Base-by-base conservation (phyloP, 2,888 invertebrate genomes). In the Hydroisotoma schaefferi region DNA sequence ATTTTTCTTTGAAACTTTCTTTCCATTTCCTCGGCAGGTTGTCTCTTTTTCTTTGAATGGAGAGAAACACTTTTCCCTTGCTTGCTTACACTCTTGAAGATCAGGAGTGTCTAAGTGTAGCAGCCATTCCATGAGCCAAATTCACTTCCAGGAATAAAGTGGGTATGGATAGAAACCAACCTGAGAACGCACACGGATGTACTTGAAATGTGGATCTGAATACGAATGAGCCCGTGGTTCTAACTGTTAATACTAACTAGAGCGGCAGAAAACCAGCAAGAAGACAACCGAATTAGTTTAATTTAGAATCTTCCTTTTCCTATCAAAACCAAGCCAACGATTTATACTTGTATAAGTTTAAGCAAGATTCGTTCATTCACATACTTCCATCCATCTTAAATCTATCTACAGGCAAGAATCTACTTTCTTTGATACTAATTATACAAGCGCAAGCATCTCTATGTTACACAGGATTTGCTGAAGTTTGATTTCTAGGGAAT, bases 21-120 rank as follows among this genome's bases (percentile, higher is more conserved):
- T 23, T 23, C 37, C 38, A 52, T 57, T 59, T 55, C 48, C 49
- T 47, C 49, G 23, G 22, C 27, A 37, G 27, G 20, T 25, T 33
- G 22, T 22, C 33, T 44, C 33, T 20, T 26, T 59, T 38, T 26
- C 18, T 20, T 54, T 44, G 44, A 55, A 44, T 55, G 55, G 40
- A 20, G 20, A 4, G 15, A 20, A 40, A 40, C 40, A 40, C 40
- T 18, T 40, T 40, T 20, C n/a, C n/a, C n/a, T n/a, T n/a, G n/a
- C n/a, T n/a, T n/a, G n/a, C n/a, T n/a, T n/a, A n/a, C n/a, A n/a
- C n/a, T n/a, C n/a, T n/a, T n/a, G n/a, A n/a, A n/a, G n/a, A n/a
- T n/a, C n/a, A n/a, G n/a, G 5, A 40, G 40, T 40, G 40, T 15
- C 40, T 40, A 18, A 4, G 20, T 15, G 5, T 4, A 40, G 40